Evolutionary conservation across 2,797 vertebrate species (phyloP).

Genomic region (Pogoniulus pusillus): DNA sequence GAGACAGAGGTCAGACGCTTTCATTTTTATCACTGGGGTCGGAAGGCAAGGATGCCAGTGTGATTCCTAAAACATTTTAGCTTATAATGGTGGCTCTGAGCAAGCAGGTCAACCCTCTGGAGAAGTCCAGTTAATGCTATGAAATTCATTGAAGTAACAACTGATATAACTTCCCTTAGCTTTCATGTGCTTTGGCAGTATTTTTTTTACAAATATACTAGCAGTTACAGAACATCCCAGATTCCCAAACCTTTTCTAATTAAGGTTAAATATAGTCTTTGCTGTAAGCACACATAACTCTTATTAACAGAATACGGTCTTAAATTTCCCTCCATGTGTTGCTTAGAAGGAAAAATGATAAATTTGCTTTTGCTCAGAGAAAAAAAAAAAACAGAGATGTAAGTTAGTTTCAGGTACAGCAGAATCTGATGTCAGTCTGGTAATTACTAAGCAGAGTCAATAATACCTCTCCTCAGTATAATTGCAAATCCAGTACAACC

Average conservation of each 20-base stretch:
- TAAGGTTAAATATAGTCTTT: background rate
- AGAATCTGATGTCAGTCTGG: slow-evolving; percentile 75
- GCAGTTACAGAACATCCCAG: background rate
- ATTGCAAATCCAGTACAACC: slow-evolving; percentile 83
- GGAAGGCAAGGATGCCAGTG: background rate
- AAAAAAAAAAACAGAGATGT: background rate
- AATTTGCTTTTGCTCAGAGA: background rate
- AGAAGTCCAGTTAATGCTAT: background rate
- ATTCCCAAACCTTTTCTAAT: background rate
- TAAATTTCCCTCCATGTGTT: background rate
- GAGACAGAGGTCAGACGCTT: background rate
- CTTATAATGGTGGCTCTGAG: background rate
- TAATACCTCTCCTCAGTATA: slow-evolving; percentile 80
- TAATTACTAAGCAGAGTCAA: slow-evolving; percentile 81
- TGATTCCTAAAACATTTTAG: background rate
- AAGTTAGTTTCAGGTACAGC: slow-evolving; percentile 65
- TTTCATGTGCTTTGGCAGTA: background rate
- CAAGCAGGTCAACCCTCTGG: background rate
- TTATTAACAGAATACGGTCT: background rate
- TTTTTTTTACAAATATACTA: background rate
- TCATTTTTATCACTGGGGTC: background rate
- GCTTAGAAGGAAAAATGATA: background rate
- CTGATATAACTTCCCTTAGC: background rate
- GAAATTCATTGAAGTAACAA: background rate
- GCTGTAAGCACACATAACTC: background rate